Conservation (phyloP, 2,113 vertebrate species). For the Festucalex cinctus region DNA sequence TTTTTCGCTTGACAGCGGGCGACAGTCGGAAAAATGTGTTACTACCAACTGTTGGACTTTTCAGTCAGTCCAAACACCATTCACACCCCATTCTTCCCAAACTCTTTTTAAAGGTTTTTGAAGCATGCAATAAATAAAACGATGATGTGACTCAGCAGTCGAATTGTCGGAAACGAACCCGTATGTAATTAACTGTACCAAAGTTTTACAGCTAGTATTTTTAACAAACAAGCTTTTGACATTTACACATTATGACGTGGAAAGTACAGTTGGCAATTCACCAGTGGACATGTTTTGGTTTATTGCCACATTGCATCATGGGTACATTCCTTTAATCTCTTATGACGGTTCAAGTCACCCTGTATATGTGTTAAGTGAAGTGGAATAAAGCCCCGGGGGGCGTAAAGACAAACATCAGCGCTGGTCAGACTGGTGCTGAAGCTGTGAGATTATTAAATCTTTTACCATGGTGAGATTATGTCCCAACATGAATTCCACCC, state of each 20-base stretch:
- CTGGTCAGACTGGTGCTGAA: conserved; percentile 6
- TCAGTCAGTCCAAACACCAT: too few species aligned
- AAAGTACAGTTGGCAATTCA: conserved; percentile 1
- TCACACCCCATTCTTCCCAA: too few species aligned
- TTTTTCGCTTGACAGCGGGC: too few species aligned
- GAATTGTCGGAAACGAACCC: background rate
- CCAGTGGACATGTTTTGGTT: conserved; percentile 9
- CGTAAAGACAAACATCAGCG: conserved; percentile 12
- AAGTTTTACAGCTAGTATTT: background rate
- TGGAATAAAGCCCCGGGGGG: conserved; percentile 16
- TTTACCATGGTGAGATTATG: background rate
- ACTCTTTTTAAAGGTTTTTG: too few species aligned
- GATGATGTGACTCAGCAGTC: too few species aligned
- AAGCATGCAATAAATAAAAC: too few species aligned
- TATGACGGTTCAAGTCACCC: conserved; percentile 17
- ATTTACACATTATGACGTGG: conserved; percentile 14
- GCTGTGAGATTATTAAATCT: background rate
- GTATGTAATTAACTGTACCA: background rate
- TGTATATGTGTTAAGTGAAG: conserved; percentile 12
- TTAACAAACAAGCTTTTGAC: background rate
- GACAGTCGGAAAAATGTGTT: too few species aligned
- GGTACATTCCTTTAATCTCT: conserved; percentile 8
- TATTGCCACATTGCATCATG: conserved; percentile 17
- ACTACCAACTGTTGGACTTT: too few species aligned
- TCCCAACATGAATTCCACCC: background rate